Percentiles rank a stretch among this genome's conserved stretches.
Conservation (phyloP, 2,888 invertebrate species). For the Meteorus cinctellus region DNA sequence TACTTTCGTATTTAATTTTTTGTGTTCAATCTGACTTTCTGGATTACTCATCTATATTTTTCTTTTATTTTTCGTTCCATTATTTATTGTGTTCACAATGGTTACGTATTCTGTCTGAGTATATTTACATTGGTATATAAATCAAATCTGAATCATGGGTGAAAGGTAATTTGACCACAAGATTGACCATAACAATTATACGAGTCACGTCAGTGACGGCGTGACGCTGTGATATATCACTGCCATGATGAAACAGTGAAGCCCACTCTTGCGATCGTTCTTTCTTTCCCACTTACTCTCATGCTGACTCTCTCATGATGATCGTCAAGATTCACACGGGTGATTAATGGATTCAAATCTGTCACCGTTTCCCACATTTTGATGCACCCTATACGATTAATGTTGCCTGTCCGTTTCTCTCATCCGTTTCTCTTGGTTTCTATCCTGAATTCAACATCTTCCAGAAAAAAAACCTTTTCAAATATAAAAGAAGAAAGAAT, state of each 20-base stretch:
- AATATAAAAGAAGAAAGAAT: too few relatives aligned
- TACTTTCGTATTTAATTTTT: too few relatives aligned
- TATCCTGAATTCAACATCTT: too few relatives aligned
- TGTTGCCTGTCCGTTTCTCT: constrained; percentile 32
- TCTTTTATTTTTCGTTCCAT: neutral
- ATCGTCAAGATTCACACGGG: constrained; percentile 46
- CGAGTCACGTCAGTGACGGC: constrained; percentile 37
- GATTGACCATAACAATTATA: constrained; percentile 48
- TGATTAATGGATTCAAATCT: constrained; percentile 54
- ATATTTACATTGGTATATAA: neutral
- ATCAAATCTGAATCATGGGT: neutral
- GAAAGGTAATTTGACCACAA: constrained; percentile 41
- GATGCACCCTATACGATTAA: constrained; percentile 47
- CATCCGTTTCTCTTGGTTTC: neutral
- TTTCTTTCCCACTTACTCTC: neutral
- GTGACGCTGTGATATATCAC: constrained; percentile 47
- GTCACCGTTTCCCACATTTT: constrained; percentile 48
- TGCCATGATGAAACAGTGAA: constrained; percentile 48
- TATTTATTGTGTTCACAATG: too few relatives aligned
- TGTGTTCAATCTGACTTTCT: too few relatives aligned
- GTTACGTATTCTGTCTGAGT: neutral
- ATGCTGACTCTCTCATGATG: constrained; percentile 28
- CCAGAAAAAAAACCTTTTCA: too few relatives aligned
- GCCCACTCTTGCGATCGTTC: constrained; percentile 1
- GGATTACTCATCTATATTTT: neutral